Conservation (phyloP, 2,888 invertebrate genomes). For the Rugalucina vietnamica region DNA sequence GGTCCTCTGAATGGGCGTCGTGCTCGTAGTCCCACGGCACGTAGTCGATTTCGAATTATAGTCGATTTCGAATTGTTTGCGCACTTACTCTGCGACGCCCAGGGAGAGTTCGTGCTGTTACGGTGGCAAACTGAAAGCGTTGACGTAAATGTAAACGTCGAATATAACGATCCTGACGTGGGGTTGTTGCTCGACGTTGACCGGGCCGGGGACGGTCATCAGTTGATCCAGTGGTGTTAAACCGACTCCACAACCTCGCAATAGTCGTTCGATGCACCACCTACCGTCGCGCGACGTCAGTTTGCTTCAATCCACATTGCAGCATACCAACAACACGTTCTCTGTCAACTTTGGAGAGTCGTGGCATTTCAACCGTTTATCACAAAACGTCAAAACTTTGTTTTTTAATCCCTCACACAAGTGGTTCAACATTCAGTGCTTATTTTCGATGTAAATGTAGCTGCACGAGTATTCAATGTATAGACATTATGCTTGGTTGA, state of each 20-base stretch:
- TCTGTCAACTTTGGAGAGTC: background rate
- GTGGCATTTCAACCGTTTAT: background rate
- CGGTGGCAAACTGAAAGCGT: background rate
- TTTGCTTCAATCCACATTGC: background rate
- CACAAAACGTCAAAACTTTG: background rate
- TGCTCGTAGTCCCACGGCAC: background rate
- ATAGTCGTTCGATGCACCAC: background rate
- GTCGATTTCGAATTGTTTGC: slow-evolving; percentile 19
- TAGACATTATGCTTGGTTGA: background rate
- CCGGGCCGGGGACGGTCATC: background rate
- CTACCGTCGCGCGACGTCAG: background rate
- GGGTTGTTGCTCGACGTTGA: background rate
- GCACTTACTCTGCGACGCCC: slow-evolving; percentile 13
- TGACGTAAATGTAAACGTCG: background rate
- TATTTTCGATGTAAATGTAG: background rate
- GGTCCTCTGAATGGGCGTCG: slow-evolving; percentile 1
- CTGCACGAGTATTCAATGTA: background rate
- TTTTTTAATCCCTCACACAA: background rate
- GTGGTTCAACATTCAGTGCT: background rate
- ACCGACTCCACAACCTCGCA: background rate
- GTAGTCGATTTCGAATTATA: too few species aligned
- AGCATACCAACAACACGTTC: background rate
- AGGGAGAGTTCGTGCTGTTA: slow-evolving; percentile 16
- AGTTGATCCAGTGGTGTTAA: background rate
- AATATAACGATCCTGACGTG: slow-evolving; percentile 16